Conservation (phyloP, 2,888 invertebrate genomes). For the Sylvicola cinctus region DNA sequence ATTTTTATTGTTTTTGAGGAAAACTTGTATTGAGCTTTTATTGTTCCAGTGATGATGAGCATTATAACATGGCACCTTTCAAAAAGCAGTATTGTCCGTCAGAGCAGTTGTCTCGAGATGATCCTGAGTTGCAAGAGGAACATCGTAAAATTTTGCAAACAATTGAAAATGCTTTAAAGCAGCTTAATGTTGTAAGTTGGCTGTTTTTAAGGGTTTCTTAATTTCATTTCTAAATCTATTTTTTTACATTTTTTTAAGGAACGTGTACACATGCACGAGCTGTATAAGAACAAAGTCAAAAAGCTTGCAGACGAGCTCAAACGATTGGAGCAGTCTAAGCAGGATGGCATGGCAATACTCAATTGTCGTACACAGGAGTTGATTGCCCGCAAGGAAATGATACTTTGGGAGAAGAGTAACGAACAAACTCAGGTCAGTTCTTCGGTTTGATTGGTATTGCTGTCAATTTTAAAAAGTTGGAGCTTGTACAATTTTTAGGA, state of each 20-base stretch:
- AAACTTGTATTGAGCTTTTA: not conserved
- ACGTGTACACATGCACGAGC: conserved; percentile 27
- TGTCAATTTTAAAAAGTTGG: too few relatives aligned
- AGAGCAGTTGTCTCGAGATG: conserved; percentile 27
- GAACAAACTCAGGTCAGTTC: conserved; percentile 23
- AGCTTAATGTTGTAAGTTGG: conserved; percentile 21
- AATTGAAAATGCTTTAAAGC: conserved; percentile 46
- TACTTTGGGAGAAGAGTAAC: conserved; percentile 25
- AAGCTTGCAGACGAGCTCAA: conserved; percentile 28
- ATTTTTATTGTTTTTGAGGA: not conserved
- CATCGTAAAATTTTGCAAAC: conserved; percentile 42
- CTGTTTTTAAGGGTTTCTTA: not conserved
- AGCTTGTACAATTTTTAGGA: too few relatives aligned
- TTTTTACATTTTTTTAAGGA: conserved; percentile 17
- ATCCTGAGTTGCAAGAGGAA: conserved; percentile 40
- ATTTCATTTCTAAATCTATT: conserved; percentile 7
- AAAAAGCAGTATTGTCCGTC: conserved; percentile 23
- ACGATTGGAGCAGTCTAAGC: conserved; percentile 27
- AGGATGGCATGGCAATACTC: conserved; percentile 32
- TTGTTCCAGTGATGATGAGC: conserved; percentile 18
- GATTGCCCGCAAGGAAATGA: conserved; percentile 23
- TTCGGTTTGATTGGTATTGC: too few relatives aligned
- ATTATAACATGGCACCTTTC: conserved; percentile 15
- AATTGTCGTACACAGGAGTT: conserved; percentile 31
- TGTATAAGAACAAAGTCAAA: conserved; percentile 23